Evolutionary conservation across 2,888 invertebrate genomes (phyloP).

Genomic region (Operophtera brumata): DNA sequence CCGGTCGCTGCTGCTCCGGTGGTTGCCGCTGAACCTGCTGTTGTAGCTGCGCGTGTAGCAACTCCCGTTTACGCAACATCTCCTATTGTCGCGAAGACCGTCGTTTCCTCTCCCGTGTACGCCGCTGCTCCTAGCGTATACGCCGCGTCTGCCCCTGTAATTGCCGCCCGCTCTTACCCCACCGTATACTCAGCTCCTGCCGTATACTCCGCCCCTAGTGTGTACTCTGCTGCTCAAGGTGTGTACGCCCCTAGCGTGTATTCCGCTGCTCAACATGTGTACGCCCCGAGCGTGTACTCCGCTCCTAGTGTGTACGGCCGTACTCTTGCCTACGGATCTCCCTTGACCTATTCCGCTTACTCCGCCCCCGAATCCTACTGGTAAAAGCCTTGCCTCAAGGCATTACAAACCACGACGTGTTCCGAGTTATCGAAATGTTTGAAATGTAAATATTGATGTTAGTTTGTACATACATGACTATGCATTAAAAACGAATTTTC

Average conservation of each 20-base stretch:
- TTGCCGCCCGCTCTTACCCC: conserved; percentile 35
- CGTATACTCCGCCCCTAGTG: conserved; percentile 22
- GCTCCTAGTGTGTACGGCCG: conserved; percentile 33
- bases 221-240: conserved; percentile 30
- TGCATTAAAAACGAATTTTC: conserved; percentile 37
- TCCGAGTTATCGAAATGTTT: conserved; percentile 47
- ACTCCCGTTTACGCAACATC: conserved; percentile 24
- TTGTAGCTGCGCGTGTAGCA: conserved; percentile 9
- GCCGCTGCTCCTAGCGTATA: conserved; percentile 23
- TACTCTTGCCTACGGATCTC: conserved; percentile 33
- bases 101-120: conserved; percentile 30
- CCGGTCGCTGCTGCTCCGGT: conserved; percentile 48
- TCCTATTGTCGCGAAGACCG: conserved; percentile 22
- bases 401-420: conserved; percentile 48
- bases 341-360: conserved; percentile 54
- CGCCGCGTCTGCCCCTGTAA: conserved; percentile 24
- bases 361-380: conserved; percentile 65
- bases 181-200: conserved; percentile 32
- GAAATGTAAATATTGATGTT: conserved; percentile 55
- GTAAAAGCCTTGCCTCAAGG: conserved; percentile 40
- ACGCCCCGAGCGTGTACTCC: conserved; percentile 33
- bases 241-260: conserved; percentile 33
- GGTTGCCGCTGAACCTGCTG: conserved; percentile 26
- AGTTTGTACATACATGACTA: conserved; percentile 49
- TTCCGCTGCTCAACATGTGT: conserved; percentile 31